Evolutionary conservation across 2,888 invertebrate genomes (phyloP).

Genomic region (Aporophyla lueneburgensis): DNA sequence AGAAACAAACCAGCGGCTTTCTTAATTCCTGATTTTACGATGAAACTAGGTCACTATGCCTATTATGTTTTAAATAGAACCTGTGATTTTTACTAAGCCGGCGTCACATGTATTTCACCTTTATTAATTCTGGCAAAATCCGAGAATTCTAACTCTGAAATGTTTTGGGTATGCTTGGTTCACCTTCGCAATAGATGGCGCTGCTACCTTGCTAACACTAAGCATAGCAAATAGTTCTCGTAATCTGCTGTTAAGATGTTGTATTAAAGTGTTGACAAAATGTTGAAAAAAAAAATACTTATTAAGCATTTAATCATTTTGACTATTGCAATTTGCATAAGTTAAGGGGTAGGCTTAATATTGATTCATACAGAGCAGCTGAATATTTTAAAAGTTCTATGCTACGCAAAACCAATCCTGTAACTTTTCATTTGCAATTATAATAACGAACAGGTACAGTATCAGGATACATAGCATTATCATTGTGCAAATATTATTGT

Average conservation of each 20-base stretch:
- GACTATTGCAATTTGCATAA: background rate
- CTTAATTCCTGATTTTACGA: background rate
- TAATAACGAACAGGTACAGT: slow-evolving; percentile 20
- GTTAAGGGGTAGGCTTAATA: background rate
- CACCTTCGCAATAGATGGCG: slow-evolving; percentile 52
- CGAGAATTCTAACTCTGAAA: background rate
- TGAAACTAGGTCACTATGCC: slow-evolving; percentile 36
- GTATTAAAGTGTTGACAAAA: too few relatives aligned
- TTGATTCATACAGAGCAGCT: background rate
- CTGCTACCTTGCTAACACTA: slow-evolving; percentile 10
- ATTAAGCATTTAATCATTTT: background rate
- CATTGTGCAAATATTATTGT: slow-evolving; percentile 51
- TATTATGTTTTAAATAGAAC: slow-evolving; percentile 4
- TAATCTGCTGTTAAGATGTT: background rate
- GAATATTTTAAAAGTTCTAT: slow-evolving; percentile 23
- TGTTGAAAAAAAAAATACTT: background rate
- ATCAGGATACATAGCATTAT: slow-evolving; percentile 15
- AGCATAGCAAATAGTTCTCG: slow-evolving; percentile 15
- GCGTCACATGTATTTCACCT: background rate
- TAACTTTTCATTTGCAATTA: slow-evolving; percentile 49
- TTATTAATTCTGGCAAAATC: background rate
- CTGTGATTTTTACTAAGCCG: background rate
- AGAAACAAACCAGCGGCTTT: slow-evolving; percentile 4
- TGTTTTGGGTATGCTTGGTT: background rate
- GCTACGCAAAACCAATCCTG: slow-evolving; percentile 22